Conservation (phyloP, 2,888 invertebrate genomes). For the Andrena dorsata region DNA sequence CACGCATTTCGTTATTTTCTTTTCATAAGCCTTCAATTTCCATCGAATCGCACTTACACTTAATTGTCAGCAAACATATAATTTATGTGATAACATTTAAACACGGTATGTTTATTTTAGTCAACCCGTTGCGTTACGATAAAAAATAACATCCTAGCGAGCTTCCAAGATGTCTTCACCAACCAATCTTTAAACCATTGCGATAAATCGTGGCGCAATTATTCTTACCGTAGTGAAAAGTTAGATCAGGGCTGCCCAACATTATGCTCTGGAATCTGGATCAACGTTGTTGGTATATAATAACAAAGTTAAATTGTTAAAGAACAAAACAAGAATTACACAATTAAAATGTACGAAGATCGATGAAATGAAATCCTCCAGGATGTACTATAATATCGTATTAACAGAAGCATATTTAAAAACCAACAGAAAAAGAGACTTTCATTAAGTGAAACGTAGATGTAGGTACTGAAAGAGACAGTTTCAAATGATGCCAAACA, state of each 20-base stretch:
- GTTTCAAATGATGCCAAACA: slow-evolving; percentile 12
- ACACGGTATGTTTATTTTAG: slow-evolving; percentile 25
- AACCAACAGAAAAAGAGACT: slow-evolving; percentile 2
- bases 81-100: slow-evolving; percentile 25
- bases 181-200: slow-evolving; percentile 7
- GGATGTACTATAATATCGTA: slow-evolving; percentile 17
- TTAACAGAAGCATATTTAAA: slow-evolving; percentile 2
- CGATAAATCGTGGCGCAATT: slow-evolving; percentile 24
- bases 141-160: slow-evolving; percentile 1
- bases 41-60: not conserved
- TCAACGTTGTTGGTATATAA: slow-evolving; percentile 10
- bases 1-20: not conserved
- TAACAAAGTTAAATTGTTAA: slow-evolving; percentile 7
- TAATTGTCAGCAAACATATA: slow-evolving; percentile 2
- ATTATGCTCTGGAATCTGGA: not conserved
- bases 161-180: slow-evolving; percentile 31
- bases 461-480: not conserved
- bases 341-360: not conserved
- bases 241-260: slow-evolving; percentile 34
- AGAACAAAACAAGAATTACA: not conserved
- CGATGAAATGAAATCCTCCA: not conserved
- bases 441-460: slow-evolving; percentile 4
- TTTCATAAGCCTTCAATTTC: not conserved
- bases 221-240: slow-evolving; percentile 24
- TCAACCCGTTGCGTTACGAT: slow-evolving; percentile 9